Base-by-base conservation (phyloP, 2,888 invertebrate genomes). In the Anarsia innoxiella region DNA sequence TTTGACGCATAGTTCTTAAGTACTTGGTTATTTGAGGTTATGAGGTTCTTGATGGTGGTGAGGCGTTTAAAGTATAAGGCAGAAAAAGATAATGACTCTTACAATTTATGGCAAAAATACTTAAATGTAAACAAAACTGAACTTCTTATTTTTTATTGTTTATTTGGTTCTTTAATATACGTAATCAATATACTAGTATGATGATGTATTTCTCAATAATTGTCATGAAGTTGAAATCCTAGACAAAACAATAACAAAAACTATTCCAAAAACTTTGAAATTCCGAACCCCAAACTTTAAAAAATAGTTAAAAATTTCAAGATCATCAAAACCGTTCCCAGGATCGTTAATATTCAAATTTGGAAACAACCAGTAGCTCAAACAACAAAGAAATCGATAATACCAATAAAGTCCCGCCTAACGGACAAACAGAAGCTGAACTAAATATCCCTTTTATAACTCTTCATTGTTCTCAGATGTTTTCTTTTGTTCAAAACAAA, bases 351-450 rank as follows among this genome's bases (percentile, higher is more conserved):
- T 70, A 76, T 74, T 74, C 60, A 73, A 77, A 75, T 61, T 52
- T 44, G 48, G 54, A 44, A 54, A 50, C 45, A 56, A 64, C 61
- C 63, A 56, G 67, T 56, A 66, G 68, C 59, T 63, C 59, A 61
- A 72, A 73, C 67, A 59, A 78, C 80, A 83, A 80, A 66, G 58
- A 66, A 62, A 78, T 77, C 78, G 70, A 83, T 80, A 79, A 77
- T 78, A 68, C 66, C 59, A 71, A 74, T 73, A 73, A 66, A 71
- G 65, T n/a, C 25, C 2, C 2, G 61, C 48, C 56, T 67, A 82
- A 78, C 78, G 74, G 77, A 60, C 55, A 62, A 76, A 82, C 83
- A 78, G 83, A 78, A 82, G 83, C 80, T 66, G 77, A 77, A 82
- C 80, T 80, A 80, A 66, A 53, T 54, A 28, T 37, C n/a, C 57